Evolutionary conservation across 2,113 vertebrate species (phyloP).

Genomic region (Anhinga anhinga): DNA sequence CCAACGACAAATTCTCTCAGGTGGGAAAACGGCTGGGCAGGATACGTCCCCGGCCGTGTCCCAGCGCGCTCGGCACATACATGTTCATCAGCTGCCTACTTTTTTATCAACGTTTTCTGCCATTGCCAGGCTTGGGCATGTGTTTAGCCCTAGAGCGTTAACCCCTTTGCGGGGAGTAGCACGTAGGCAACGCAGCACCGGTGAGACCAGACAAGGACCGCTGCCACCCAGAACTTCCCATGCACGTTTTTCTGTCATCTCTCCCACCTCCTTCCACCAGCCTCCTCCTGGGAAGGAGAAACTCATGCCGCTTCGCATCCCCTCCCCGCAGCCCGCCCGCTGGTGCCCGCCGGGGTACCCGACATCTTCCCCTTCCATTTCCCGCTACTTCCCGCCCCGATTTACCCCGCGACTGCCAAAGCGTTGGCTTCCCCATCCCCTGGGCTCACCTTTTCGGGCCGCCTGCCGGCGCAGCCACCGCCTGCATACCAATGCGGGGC

Average conservation of each 20-base stretch:
- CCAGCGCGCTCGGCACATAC: not conserved
- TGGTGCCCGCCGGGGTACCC: not conserved
- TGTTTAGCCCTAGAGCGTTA: not conserved
- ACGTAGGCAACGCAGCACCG: not conserved
- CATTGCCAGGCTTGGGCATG: not conserved
- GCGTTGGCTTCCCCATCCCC: not conserved
- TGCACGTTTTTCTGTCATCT: not conserved
- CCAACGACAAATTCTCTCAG: not conserved
- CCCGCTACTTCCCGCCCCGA: not conserved
- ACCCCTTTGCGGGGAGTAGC: not conserved
- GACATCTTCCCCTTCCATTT: not conserved
- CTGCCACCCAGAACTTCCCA: conserved; percentile 8
- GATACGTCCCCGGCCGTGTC: not conserved
- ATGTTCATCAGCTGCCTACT: not conserved
- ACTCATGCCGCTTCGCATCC: not conserved
- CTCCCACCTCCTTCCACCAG: not conserved
- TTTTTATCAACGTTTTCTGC: not conserved
- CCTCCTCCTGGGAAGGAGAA: not conserved
- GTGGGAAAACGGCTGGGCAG: not conserved
- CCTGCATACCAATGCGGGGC: conserved; percentile 56
- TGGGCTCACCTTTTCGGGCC: conserved; percentile 51
- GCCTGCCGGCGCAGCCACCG: conserved; percentile 49
- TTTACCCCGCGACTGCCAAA: not conserved
- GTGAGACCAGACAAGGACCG: not conserved
- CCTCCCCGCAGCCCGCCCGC: not conserved